A percentile compares a stretch with the other conserved stretches of the same genome.
These are phyloP conservation scores for Petroica traversi DNA, from an alignment of 2,113 vertebrate genomes.

Conservation along the genomic window DNA sequence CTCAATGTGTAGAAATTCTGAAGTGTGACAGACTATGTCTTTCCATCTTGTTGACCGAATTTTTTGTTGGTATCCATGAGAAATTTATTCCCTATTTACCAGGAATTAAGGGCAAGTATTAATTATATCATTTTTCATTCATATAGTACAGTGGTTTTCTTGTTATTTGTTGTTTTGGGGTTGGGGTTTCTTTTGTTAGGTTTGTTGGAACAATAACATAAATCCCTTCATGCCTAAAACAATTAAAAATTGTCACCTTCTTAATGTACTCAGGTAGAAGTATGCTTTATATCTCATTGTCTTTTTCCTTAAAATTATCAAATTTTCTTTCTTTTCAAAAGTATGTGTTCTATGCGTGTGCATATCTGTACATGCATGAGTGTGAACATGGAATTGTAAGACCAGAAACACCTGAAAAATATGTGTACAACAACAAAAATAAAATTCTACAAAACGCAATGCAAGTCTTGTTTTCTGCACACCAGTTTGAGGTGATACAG, in stretches of 20 bases:
- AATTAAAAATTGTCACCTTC: neutral
- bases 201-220: neutral
- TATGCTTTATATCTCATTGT: neutral
- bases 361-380: rapidly evolving
- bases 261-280: neutral
- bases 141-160: neutral
- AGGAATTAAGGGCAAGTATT: neutral
- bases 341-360: neutral
- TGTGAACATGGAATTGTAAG: neutral
- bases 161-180: neutral
- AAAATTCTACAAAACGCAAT: neutral
- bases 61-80: neutral
- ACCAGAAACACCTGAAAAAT: neutral
- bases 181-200: rapidly evolving
- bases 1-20: neutral
- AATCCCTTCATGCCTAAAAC: neutral
- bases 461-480: neutral
- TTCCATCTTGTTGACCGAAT: neutral
- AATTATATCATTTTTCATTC: neutral
- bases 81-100: neutral
- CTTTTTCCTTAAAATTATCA: neutral
- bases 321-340: neutral
- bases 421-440: neutral
- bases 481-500: neutral
- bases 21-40: neutral